phyloP scores from a whole-genome alignment of 2,888 invertebrate species.

The Dyspetes luteomarginatus region DNA sequence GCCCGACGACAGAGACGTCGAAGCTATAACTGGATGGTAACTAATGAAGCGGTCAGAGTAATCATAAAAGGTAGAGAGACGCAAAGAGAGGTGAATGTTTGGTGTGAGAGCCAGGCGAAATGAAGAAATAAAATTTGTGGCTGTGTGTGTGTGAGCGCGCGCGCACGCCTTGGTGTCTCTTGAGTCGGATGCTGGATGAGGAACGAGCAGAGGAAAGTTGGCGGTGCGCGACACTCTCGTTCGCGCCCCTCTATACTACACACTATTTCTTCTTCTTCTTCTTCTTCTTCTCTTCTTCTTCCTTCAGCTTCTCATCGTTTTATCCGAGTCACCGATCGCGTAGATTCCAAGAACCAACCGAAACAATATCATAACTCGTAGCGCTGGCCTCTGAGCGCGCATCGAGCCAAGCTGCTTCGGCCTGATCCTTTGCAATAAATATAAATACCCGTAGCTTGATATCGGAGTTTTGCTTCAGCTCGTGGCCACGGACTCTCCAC shows the following conservation, averaged over 20 bases:
- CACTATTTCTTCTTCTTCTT: slow-evolving; percentile 65
- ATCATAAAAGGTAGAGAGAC: slow-evolving; percentile 66
- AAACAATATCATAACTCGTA: slow-evolving; percentile 83
- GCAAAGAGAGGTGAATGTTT: slow-evolving; percentile 31
- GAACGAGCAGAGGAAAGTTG: slow-evolving; percentile 59
- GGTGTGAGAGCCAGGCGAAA: slow-evolving; percentile 70
- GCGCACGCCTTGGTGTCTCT: slow-evolving; percentile 66
- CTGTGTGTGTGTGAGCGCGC: too few species aligned
- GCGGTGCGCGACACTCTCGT: slow-evolving; percentile 56
- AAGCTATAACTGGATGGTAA: slow-evolving; percentile 59
- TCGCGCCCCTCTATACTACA: slow-evolving; percentile 63
- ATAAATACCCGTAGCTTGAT: slow-evolving; percentile 74
- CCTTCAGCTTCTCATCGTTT: slow-evolving; percentile 71
- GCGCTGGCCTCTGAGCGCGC: slow-evolving; percentile 68
- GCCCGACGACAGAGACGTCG: slow-evolving; percentile 53
- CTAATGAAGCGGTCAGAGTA: slow-evolving; percentile 72
- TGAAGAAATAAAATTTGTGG: slow-evolving; percentile 80
- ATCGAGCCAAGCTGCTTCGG: slow-evolving; percentile 37
- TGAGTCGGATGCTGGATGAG: slow-evolving; percentile 59
- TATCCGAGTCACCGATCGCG: slow-evolving; percentile 83
- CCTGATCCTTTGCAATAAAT: slow-evolving; percentile 80
- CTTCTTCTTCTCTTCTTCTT: slow-evolving; percentile 23
- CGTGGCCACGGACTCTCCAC: slow-evolving; percentile 48
- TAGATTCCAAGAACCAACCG: slow-evolving; percentile 82
- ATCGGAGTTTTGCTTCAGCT: slow-evolving; percentile 58